Base-by-base conservation (phyloP, 2,888 invertebrate genomes). In the Zootermopsis nevadensis region DNA sequence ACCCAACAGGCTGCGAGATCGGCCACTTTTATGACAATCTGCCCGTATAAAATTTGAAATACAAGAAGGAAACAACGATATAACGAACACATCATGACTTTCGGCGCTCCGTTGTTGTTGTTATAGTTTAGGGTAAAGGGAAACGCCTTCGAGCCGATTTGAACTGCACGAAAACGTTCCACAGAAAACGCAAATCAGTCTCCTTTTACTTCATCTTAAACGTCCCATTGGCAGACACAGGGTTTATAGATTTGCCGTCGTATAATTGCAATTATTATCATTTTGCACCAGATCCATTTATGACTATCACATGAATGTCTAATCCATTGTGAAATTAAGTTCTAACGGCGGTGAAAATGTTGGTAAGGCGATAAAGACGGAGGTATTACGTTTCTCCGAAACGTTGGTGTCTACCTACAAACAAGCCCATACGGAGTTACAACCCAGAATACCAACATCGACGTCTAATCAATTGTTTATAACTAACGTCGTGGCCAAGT, bases 11-110 rank as follows among this genome's bases (percentile, higher is more conserved):
- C 6, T 27, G 60, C n/a, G 38, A 74, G 74, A 74, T 15, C 38
- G n/a, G 22, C 38, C 38, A 74, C 74, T 42, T 74, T 38, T 74
- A n/a, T 22, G 74, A 33, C 72, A 74, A 74, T 3, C 1, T 42
- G 74, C 38, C 74, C 74, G n/a, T 10, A 42, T 19, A 22, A 74
- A 74, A 74, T 74, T 74, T 74, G 24, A 74, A 74, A 74, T 42
- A 42, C 42, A 74, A 74, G 74, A n/a, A 38, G 35, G 19, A 38
- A 38, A 74, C 74, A 74, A 38, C 38, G 74, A 74, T 24, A 35
- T 38, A 38, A n/a, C 38, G 22, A 38, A 22, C n/a, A 35, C 60
- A n/a, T 60, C 60, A 60, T n/a, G 60, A 27, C 60, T 60, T 1
- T 60, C 60, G 1, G 60, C 2, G 27, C 27, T 60, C 27, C 8